These are phyloP conservation scores for Octomys mimax DNA, from an alignment of 2,797 vertebrate species.

Conservation along the genomic window DNA sequence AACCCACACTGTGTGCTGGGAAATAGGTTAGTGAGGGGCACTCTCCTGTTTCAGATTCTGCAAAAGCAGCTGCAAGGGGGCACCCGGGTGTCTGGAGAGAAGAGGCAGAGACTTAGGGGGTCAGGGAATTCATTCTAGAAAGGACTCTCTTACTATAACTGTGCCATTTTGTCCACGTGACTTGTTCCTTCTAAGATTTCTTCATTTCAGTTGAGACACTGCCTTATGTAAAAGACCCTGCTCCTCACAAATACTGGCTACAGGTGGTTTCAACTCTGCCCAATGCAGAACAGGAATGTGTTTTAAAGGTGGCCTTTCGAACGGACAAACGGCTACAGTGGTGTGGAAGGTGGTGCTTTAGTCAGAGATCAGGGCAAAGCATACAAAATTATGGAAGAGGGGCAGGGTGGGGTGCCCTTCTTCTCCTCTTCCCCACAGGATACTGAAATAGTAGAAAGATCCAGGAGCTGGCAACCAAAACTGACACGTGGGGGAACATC, in stretches of 20 bases:
- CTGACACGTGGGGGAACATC: neutral
- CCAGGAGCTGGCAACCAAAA: neutral
- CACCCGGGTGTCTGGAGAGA: neutral
- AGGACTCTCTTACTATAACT: neutral
- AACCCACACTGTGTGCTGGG: constrained; percentile 50
- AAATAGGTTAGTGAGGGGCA: constrained; percentile 40
- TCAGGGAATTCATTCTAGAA: neutral
- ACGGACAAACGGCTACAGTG: neutral
- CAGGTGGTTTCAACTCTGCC: neutral
- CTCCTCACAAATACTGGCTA: neutral
- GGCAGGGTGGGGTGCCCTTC: neutral
- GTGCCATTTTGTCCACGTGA: neutral
- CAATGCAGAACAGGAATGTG: neutral
- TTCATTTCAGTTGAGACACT: neutral
- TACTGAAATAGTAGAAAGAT: neutral
- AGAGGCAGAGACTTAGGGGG: neutral
- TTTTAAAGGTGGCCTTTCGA: neutral
- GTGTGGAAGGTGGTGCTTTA: neutral
- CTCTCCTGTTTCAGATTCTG: constrained; percentile 13
- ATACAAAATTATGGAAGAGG: neutral
- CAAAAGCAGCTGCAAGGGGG: constrained; percentile 12
- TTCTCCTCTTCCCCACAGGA: neutral
- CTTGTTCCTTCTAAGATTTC: constrained; percentile 7
- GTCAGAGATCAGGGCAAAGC: neutral
- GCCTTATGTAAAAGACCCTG: neutral